Base-by-base conservation (phyloP, 1,140 invertebrate species). In the Trachymyrmex septentrionalis region DNA sequence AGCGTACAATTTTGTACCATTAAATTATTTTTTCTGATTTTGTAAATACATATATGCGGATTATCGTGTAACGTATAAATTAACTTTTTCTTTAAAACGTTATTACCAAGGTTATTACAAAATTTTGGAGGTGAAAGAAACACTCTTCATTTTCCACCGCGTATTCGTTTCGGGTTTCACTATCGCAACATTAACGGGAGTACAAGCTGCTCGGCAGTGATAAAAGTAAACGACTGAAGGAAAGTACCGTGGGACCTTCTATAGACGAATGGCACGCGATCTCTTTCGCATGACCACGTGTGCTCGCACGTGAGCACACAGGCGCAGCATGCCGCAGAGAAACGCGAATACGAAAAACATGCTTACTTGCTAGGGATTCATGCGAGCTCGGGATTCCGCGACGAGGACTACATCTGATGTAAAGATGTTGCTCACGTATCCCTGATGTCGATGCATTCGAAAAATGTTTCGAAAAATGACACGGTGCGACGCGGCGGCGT, bases 101-200 rank as follows among this genome's bases (percentile, higher is more conserved):
- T 9, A 38, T 38, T 38, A 38, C 7, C 6, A 34, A 34, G 16
- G 14, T 57, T 71, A 24, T 19, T 7, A 30, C 3, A 14, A 61
- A 61, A 72, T 19, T 19, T 81, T 27, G 6, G 0, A 72, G 30
- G 19, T 21, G 64, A 66, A 71, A 55, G 66, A 19, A 38, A 57
- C 16, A 50, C 66, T 75, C 78, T 85, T 63, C 27, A 86, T 85
- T 82, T 87, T 86, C 77, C 64, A 64, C 44, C 63, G 76, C 53
- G 27, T 72, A 61, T 50, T 86, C 38, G 57, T 72, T 78, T 88
- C 24, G 78, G 86, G 89, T 90, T 90, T 90, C 85, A 85, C 87
- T 90, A 90, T 90, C 88, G 77, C 57, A 48, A 72, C 73, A 89
- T 90, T 90, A 90, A 89, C 73, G 88, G 85, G 89, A 89, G 88